A percentile compares a stretch with the other conserved stretches of the same genome.
Conservation (phyloP, 1,140 invertebrate genomes). For the Cephus cinctus region DNA sequence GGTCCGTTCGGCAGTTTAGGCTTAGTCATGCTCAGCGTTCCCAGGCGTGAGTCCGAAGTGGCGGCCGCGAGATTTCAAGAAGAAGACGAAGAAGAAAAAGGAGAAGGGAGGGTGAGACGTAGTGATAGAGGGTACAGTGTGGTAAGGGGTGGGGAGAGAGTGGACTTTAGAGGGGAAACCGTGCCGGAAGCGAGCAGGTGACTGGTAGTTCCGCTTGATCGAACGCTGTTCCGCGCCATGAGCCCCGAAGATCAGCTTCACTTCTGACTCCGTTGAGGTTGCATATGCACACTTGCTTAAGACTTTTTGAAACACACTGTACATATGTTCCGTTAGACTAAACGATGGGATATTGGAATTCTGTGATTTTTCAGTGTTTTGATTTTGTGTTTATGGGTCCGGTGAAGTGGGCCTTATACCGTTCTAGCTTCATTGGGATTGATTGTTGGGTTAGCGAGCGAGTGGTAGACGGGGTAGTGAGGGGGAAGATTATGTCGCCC, state of each 20-base stretch:
- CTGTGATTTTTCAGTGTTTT: too few species aligned
- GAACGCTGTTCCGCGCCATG: conserved; percentile 54
- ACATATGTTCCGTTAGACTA: neutral
- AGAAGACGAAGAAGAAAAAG: conserved; percentile 11
- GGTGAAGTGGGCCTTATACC: too few species aligned
- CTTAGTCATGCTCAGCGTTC: conserved; percentile 45
- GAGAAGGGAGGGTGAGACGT: conserved; percentile 15
- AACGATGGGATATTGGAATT: neutral
- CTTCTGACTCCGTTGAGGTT: neutral
- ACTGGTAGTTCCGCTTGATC: conserved; percentile 56
- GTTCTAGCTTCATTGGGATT: too few species aligned
- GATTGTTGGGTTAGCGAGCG: too few species aligned
- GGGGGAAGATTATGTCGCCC: too few species aligned
- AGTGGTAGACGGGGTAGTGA: too few species aligned
- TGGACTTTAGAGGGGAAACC: conserved; percentile 27
- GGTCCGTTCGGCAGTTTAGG: conserved; percentile 31
- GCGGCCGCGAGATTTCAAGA: conserved; percentile 22
- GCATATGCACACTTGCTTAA: too few species aligned
- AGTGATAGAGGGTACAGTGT: conserved; percentile 8
- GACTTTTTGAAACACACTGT: too few species aligned
- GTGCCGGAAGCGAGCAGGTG: conserved; percentile 57
- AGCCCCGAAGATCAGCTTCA: conserved; percentile 48
- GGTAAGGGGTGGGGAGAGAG: conserved; percentile 7
- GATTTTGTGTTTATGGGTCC: too few species aligned
- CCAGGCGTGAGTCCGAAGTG: conserved; percentile 33